phyloP scores from a whole-genome alignment of 2,113 vertebrate species.

The Osmerus mordax region DNA sequence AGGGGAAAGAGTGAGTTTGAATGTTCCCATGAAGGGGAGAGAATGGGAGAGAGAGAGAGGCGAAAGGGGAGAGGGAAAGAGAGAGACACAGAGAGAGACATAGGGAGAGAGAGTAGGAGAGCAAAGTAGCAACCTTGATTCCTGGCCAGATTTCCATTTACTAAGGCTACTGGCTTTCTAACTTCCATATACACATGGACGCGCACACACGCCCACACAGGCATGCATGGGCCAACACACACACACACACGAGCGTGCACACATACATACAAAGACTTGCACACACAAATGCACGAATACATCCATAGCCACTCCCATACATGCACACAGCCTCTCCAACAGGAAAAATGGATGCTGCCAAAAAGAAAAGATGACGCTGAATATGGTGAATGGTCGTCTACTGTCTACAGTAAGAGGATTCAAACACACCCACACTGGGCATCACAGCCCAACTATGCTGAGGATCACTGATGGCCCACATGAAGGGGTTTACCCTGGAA shows the following conservation, averaged over 20 bases:
- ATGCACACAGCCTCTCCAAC: background rate
- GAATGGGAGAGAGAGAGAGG: slow-evolving; percentile 15
- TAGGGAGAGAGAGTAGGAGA: background rate
- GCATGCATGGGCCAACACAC: background rate
- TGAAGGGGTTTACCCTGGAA: no score
- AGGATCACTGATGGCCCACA: no score
- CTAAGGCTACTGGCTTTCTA: slow-evolving; percentile 25
- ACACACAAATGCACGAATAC: no score
- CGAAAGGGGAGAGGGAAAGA: slow-evolving; percentile 27
- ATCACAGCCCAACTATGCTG: no score
- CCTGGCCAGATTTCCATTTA: slow-evolving; percentile 48
- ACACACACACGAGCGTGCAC: background rate
- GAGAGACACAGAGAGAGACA: slow-evolving; percentile 32
- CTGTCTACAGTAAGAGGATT: background rate
- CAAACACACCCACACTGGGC: no score
- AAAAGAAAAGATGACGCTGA: slow-evolving; percentile 21
- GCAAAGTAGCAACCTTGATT: slow-evolving; percentile 26
- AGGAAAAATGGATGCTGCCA: slow-evolving; percentile 49
- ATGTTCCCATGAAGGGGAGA: slow-evolving; percentile 40
- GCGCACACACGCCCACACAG: background rate
- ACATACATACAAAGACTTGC: background rate
- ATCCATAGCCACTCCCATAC: background rate
- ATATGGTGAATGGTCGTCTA: background rate
- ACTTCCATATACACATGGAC: background rate
- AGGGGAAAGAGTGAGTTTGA: slow-evolving; percentile 66